A percentile compares a stretch with the other conserved stretches of the same genome.
phyloP scores from a whole-genome alignment of 2,113 vertebrate species.

The Rissa tridactyla region DNA sequence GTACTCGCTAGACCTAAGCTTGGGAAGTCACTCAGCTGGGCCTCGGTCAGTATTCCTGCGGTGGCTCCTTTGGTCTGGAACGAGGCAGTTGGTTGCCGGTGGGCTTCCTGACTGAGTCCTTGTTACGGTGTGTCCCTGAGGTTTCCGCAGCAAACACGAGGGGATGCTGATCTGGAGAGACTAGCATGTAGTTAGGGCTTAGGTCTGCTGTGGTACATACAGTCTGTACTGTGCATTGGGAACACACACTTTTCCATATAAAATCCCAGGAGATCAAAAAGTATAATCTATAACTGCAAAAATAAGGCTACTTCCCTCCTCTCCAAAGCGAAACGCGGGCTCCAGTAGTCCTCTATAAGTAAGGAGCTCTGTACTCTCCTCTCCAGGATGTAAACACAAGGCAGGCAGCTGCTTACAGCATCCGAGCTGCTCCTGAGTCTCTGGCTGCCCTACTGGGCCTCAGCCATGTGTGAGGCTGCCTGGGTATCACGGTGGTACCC shows the following conservation, averaged over 20 bases:
- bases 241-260: background rate
- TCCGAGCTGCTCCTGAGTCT: background rate
- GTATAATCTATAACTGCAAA: background rate
- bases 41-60: background rate
- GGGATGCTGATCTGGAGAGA: background rate
- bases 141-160: background rate
- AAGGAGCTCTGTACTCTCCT: background rate
- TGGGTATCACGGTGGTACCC: background rate
- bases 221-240: background rate
- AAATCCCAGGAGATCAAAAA: background rate
- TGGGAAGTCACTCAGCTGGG: background rate
- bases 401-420: background rate
- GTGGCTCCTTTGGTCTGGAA: background rate
- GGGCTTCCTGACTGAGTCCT: background rate
- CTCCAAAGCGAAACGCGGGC: background rate
- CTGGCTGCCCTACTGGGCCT: background rate
- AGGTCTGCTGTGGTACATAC: background rate
- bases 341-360: background rate
- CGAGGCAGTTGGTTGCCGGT: fast-evolving
- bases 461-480: background rate
- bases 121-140: background rate
- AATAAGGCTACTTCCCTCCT: background rate
- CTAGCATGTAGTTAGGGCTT: background rate
- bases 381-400: background rate
- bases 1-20: background rate